Base-by-base conservation (phyloP, 2,797 vertebrate genomes). In the Megaceryle alcyon region DNA sequence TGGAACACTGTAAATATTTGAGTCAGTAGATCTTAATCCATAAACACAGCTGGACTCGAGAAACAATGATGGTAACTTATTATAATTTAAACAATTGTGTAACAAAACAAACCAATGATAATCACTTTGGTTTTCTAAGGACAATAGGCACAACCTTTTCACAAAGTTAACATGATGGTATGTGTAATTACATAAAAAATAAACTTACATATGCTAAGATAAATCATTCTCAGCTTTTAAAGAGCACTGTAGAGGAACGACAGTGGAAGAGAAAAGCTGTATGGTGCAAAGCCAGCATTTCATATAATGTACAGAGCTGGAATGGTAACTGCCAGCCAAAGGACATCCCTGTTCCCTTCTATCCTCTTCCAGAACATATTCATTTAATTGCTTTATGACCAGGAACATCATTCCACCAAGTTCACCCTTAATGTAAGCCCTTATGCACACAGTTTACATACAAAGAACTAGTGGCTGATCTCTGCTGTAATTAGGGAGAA, bases 1-100 rank as follows among this genome's bases (percentile, higher is more conserved):
- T 97, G 96, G 97, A 98, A 97, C 96, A 97, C 95, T 98, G 97
- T 98, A 98, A 98, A 98, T 98, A 98, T 98, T 98, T 98, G 98
- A 98, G 97, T 98, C 98, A 98, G 97, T 97, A 98, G 95, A 98
- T 98, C 97, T 98, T 98, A 98, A 98, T 98, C 97, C 97, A 97
- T 98, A 98, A 98, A 98, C 98, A 98, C 98, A 98, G 98, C 98
- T 98, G 98, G 97, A 97, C 95, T 98, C 96, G 96, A 97, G 97
- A 97, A 98, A 97, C 96, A 96, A 96, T 95, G 97, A 97, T 97
- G 96, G 97, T 73, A 96, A 98, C 96, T 98, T 98, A 98, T 98
- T 98, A 97, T 96, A 98, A 98, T 98, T 98, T 98, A 98, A 98
- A 98, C 98, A 98, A 97, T 98, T 97, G 97, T 94, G 95, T 97